These are phyloP conservation scores for Blastobasis lacticolella DNA, from an alignment of 2,888 invertebrate genomes.

Conservation along the genomic window DNA sequence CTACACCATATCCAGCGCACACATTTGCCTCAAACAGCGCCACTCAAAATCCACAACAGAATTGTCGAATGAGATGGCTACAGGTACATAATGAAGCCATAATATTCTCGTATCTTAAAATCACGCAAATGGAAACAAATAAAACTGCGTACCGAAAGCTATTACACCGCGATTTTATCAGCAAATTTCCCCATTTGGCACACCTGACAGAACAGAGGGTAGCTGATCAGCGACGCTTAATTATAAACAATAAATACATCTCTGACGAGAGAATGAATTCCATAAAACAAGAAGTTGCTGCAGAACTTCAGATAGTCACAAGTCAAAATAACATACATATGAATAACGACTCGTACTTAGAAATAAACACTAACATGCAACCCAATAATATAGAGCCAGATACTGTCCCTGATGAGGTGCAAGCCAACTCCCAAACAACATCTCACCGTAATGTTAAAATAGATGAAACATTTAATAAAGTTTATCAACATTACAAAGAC, in stretches of 20 bases:
- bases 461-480: constrained; percentile 2
- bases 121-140: constrained; percentile 9
- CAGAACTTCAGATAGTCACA: neutral
- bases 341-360: no score
- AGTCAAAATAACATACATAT: neutral
- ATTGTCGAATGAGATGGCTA: constrained; percentile 6
- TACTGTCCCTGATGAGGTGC: no score
- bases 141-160: constrained; percentile 8
- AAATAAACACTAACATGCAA: no score
- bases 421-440: neutral
- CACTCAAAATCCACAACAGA: neutral
- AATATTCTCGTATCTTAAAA: constrained; percentile 6
- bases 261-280: neutral
- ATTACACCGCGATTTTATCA: constrained; percentile 5
- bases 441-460: neutral
- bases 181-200: constrained; percentile 5
- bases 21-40: neutral
- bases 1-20: neutral
- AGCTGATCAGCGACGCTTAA: constrained; percentile 11
- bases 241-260: constrained; percentile 11
- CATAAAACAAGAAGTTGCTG: constrained; percentile 1
- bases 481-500: neutral
- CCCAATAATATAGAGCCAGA: no score
- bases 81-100: constrained; percentile 9
- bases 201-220: constrained; percentile 13